Evolutionary conservation across 1,140 invertebrate species (phyloP), one percentile per base, ranked within the genome.

Genomic region (Nasonia vitripennis): DNA sequence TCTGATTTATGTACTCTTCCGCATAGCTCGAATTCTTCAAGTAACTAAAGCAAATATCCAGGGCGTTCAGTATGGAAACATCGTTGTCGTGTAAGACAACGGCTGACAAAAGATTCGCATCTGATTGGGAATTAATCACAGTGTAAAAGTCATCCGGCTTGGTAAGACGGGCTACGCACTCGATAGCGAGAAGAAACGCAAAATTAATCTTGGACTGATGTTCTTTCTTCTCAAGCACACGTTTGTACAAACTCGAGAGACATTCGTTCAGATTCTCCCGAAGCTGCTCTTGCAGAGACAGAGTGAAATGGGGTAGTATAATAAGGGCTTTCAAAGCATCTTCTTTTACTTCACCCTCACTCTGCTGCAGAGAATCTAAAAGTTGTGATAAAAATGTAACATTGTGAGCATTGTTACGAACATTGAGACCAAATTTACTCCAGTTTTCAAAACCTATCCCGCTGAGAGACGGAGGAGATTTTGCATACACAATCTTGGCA

Each of bases 401-500:
- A 51, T 48, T 91, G 6, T 90, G 83, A 4, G 17, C 5, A 23
- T 85, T 84, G 6, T 3, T 37, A 37, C 86, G 92, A 86, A 96
- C 93, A 87, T 96, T 94, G 9, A 97, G 87, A 2, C 94, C 93
- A 90, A 96, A 96, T 86, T 95, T 95, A 0, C 93, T 94, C 96
- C 96, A 96, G 31, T 94, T 92, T 82, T 94, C 90, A 9, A 96
- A 89, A 84, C 94, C 94, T 31, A 94, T 92, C 12, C 95, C 95
- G 90, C 93, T 95, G 41, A 94, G 93, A 51, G 93, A 94, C 5
- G 96, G 90, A 1, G 96, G 95, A 17, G 94, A 94, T 91, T 97
- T 97, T 37, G 92, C 92, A 37, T 95, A 89, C 41, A 97, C 92
- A 55, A 98, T 94, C 89, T 96, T 95, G 1, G 95, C 94, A 20